Base-by-base conservation (phyloP, 2,888 invertebrate genomes). In the Acholoe squamosa region DNA sequence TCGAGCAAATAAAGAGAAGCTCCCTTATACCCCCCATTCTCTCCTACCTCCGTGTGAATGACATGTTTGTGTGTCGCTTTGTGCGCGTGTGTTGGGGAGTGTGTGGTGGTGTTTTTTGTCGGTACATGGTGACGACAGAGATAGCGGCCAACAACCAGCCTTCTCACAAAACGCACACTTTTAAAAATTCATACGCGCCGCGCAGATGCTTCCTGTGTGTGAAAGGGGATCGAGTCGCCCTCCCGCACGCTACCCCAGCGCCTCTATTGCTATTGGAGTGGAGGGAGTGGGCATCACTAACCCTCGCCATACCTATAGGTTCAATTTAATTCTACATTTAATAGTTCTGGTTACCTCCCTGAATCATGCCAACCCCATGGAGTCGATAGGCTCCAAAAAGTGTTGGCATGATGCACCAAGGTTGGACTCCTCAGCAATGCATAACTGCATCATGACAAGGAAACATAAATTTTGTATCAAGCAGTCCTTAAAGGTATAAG, bases 141-240 rank as follows among this genome's bases (percentile, higher is more conserved):
- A 80, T 80, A 80, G 80, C 80, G 80, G 43, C 80, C 76, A 19
- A 25, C n/a, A 52, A 19, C 54, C 86, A 25, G 33, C 86, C 10
- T 25, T 25, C 16, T 14, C 19, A 86, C 86, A 86, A 86, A 86
- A 86, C 86, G 56, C 86, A 52, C 54, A 54, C 54, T 56, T 86
- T 86, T 86, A 86, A 86, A 86, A 86, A 86, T 86, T 86, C 86
- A 86, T 86, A 28, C 28, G 86, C 54, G 56, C 86, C 16, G 86
- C 16, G 86, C 86, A 86, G 86, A 86, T 86, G 86, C 56, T 54
- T 86, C 86, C 86, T 51, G 86, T 31, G 86, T 34, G 76, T 31
- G 31, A 28, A 76, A 25, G 76, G 76, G 31, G 28, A 76, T 28
- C 31, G 76, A 31, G 28, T 76, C 76, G 28, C 16, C 76, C n/a